Base-by-base conservation (phyloP, 2,888 invertebrate genomes). In the Furcula furcula region DNA sequence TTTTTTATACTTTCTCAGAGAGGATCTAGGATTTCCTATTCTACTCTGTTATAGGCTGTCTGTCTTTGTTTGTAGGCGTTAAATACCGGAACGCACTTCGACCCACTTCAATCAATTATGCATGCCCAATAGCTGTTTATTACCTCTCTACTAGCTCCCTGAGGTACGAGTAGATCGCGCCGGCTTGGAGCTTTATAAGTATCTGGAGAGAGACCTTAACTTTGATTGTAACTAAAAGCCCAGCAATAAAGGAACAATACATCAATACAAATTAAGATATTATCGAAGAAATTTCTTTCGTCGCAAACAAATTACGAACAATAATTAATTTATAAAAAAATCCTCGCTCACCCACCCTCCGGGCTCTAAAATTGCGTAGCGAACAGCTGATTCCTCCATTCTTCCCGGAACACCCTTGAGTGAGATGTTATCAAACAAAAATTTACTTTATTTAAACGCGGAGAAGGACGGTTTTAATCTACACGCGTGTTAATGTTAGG, bases 381-480 rank as follows among this genome's bases (percentile, higher is more conserved):
- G 42, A 59, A 58, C 59, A 60, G 59, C 59, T 60, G 59, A 60
- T 60, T 58, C 46, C 43, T 37, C 38, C 38, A 55, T 52, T 56
- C 48, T 56, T 56, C 41, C 43, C 29, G 16, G 13, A 36, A 36
- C 48, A 38, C 53, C 49, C 53, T 53, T 44, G 34, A 43, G 10
- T 29, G 13, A 7, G 9, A n/a, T 7, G 4, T 19, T 4, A 0
- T 3, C 23, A 34, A 0, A 1, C n/a, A 6, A 42, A 28, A 31
- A 7, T 20, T 7, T 6, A 14, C 37, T 13, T 16, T 48, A 36
- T 9, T 0, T 0, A 0, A 0, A 7, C 0, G 0, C 2, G 7
- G 0, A 9, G 16, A 46, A 19, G 25, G 34, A 36, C 7, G 6
- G n/a, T 11, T 32, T 37, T 54, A 1, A 6, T 2, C 21, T 31